Evolutionary conservation across 2,888 invertebrate genomes (phyloP), one percentile per base, ranked within the genome.

Genomic region (Amblyjoppa proteus): DNA sequence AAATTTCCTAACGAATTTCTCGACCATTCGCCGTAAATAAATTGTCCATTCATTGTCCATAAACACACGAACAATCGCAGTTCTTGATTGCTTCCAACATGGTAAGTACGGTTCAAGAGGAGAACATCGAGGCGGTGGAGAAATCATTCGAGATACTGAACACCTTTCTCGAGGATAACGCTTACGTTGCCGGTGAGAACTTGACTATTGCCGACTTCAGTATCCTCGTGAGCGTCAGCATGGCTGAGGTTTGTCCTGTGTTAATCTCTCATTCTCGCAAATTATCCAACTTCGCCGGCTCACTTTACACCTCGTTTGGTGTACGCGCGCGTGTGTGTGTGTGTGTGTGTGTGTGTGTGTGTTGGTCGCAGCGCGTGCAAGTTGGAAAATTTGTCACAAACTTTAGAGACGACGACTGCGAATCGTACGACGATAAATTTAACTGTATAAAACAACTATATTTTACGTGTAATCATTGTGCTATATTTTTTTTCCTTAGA

Each of bases 151-250:
- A 94, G 28, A 95, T 95, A 92, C 91, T 97, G 16, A 95, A 97
- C 90, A 94, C 89, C 0, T 95, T 95, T 92, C 91, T 97, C 7
- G 95, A 95, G 25, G 95, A 95, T 1, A 94, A 94, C n/a, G 94
- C 95, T 7, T 97, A 96, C 93, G 95, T 96, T 0, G 97, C 97
- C 7, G 97, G 97, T 5, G 95, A 96, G 75, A 94, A 96, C 53
- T 81, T 97, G 82, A 97, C 97, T 0, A 95, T 97, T 25, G 97
- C 97, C 3, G 97, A 97, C 91, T 95, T 96, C 87, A 93, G 95
- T 53, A 95, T 97, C 3, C 94, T 96, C 16, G 95, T 96, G 11
- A 95, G 96, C 13, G 94, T 97, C 16, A 95, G 95, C 49, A 95
- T 96, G 85, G 94, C 96, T 70, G 94, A 93, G 90, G 94, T 94